Base-by-base conservation (phyloP, 2,113 vertebrate species). In the Apeltes quadracus region DNA sequence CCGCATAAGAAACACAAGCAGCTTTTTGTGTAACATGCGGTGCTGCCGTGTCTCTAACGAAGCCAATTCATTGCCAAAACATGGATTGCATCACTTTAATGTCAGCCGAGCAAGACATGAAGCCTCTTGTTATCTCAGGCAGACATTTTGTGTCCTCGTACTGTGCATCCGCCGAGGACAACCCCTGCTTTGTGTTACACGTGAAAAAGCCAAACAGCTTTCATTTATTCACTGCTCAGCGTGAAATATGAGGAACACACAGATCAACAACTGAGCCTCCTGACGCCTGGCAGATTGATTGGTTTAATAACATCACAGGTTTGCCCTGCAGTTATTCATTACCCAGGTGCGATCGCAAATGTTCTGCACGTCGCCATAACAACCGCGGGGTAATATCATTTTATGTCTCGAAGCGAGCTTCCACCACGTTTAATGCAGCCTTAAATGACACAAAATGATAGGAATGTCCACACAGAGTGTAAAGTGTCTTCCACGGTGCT, bases 271-370 rank as follows among this genome's bases (percentile, higher is more conserved):
- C 29, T 36, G 59, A 39, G 15, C 20, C 43, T 22, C 4, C 58
- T 69, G 32, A 59, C 16, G 23, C 20, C 39, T 7, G 38, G 46
- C 44, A 4, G 50, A 51, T 76, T 79, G 81, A 79, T 64, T 53
- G 39, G 16, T 75, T 64, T 84, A 65, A 79, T 78, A 78, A 84
- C 25, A 20, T 62, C 8, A 41, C 39, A 29, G 48, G 69, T 84
- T 78, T 81, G 68, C 69, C 51, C 66, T 80, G 20, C 64, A 27
- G 90, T 93, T 89, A 91, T 79, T 93, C 85, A 90, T 93, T 93
- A 89, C 41, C 88, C 36, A 78, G 61, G 69, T 75, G 71, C 70
- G 67, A 80, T 55, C 5, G 11, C 14, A 64, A 74, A 61, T 65
- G 46, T 53, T 73, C 66, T 78, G 38, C 53, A 59, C 56, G 57